phyloP scores from a whole-genome alignment of 2,888 invertebrate genomes.

The Acanthococcus lagerstroemiae region DNA sequence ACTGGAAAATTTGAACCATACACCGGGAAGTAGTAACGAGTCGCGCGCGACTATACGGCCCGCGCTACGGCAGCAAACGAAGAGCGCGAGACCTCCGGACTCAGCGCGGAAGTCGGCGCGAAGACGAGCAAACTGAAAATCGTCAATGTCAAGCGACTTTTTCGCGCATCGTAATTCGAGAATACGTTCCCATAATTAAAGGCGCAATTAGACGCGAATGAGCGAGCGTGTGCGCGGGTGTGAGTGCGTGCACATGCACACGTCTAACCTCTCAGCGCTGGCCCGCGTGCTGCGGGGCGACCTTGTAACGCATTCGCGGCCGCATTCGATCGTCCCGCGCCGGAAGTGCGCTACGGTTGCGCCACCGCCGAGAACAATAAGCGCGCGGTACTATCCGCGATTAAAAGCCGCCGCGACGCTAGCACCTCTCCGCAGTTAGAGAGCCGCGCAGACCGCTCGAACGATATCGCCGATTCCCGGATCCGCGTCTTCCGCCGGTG shows the following conservation, averaged over 20 bases:
- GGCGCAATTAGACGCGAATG: conserved; percentile 13
- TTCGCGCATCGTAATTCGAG: neutral
- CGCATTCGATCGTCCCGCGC: conserved; percentile 13
- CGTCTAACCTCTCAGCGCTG: neutral
- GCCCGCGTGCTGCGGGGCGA: neutral
- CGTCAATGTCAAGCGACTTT: conserved; percentile 18
- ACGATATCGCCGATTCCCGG: neutral
- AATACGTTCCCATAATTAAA: conserved; percentile 21
- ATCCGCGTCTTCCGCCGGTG: neutral
- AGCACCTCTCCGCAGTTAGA: no score
- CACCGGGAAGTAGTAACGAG: no score
- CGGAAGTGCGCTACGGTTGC: conserved; percentile 14
- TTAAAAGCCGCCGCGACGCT: neutral
- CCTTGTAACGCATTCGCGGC: conserved; percentile 25
- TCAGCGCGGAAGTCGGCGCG: conserved; percentile 5
- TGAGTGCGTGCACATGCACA: neutral
- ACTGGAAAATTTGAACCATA: no score
- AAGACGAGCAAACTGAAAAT: conserved; percentile 18
- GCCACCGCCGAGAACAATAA: neutral
- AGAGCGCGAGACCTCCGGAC: neutral
- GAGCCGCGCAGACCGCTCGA: no score
- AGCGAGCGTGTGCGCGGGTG: conserved; percentile 10
- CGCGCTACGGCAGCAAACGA: conserved; percentile 1
- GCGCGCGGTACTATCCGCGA: no score
- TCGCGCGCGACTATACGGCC: no score